Evolutionary conservation across 1,140 invertebrate species (phyloP), one percentile per base, ranked within the genome.

Genomic region (roundworm (Caenorhabditis elegans)): DNA sequence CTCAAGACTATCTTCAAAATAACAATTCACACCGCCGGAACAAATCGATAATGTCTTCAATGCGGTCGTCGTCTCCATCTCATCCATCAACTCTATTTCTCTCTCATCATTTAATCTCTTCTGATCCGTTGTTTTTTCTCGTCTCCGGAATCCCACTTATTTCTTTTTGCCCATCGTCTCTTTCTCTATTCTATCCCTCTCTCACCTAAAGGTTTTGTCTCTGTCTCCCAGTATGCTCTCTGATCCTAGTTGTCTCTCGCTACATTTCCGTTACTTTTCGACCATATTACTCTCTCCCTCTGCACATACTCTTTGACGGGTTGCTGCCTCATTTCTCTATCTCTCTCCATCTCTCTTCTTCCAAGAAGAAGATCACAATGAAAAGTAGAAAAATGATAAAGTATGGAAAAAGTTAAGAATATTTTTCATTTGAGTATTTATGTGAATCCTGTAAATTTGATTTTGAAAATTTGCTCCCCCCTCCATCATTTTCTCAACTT

Each of bases 241-340:
- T 39, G 17, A 19, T 22, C 19, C 43, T n/a, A 17, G 13, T 60
- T 34, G 24, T 60, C 51, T 26, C 51, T 55, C n/a, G n/a, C 26
- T 11, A 55, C 10, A 4, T 19, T 55, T 55, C 22, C 26, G n/a
- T 49, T 49, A 10, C 34, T 28, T 60, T 10, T 31, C 28, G 0
- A 6, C 15, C 17, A 53, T 24, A 31, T 17, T 60, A 17, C 28
- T 8, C 3, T 17, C 36, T 43, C n/a, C n/a, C 60, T 70, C 60
- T 70, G 60, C 60, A 70, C 60, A 70, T 70, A 70, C 60, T 70
- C 60, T 70, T 70, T 19, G 60, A 70, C 60, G 60, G 60, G 60
- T 70, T 39, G 60, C 34, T 70, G 60, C 60, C 34, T 70, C n/a
- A 24, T 8, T n/a, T 28, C 26, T 39, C n/a, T 70, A 13, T 70